These are phyloP conservation scores for Gymnopithys bicolor DNA, from an alignment of 2,797 vertebrate genomes.

Conservation along the genomic window DNA sequence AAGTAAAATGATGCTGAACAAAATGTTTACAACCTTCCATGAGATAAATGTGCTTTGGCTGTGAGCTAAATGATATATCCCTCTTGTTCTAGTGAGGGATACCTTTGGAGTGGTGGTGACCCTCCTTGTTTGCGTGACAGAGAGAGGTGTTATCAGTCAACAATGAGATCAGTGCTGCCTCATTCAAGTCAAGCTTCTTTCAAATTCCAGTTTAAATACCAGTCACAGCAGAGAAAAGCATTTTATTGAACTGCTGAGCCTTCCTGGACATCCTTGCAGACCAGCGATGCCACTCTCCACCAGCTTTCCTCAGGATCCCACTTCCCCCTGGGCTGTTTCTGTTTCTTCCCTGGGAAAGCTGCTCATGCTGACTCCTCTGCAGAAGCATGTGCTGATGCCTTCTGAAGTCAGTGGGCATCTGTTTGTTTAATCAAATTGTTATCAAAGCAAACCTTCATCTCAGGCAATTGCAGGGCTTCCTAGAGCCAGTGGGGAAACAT, in stretches of 20 bases:
- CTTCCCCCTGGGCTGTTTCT: not conserved
- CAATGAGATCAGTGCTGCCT: not conserved
- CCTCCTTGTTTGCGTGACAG: not conserved
- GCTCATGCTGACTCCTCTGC: not conserved
- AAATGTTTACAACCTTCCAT: not conserved
- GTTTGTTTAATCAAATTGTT: slow-evolving; percentile 19
- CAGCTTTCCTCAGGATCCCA: not conserved
- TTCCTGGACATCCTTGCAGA: not conserved
- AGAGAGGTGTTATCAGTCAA: accelerated
- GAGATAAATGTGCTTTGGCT: not conserved
- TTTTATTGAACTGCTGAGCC: not conserved
- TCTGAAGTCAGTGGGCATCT: not conserved
- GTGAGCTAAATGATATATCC: not conserved
- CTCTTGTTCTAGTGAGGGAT: not conserved
- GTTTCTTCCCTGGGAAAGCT: not conserved
- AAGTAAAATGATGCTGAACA: not conserved
- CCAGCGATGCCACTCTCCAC: not conserved
- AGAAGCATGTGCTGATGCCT: not conserved
- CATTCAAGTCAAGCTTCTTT: not conserved
- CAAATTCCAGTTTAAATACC: not conserved
- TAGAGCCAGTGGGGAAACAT: not conserved
- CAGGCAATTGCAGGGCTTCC: not conserved
- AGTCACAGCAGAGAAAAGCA: not conserved
- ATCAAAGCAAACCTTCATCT: not conserved
- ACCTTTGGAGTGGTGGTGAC: not conserved